These are phyloP conservation scores for Tyria jacobaeae DNA, from an alignment of 2,888 invertebrate genomes.

Conservation along the genomic window DNA sequence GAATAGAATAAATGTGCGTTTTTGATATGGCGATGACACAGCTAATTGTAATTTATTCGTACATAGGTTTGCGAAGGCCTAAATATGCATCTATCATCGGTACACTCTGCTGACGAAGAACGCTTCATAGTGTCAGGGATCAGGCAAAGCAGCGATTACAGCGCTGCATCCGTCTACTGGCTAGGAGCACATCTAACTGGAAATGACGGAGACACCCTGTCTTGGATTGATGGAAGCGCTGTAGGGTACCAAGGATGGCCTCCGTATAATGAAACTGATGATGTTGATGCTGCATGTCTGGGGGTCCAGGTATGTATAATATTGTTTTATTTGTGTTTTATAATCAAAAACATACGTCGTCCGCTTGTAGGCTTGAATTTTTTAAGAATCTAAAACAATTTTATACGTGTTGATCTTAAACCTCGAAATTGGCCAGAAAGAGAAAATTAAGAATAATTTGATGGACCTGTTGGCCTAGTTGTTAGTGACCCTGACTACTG, in stretches of 20 bases:
- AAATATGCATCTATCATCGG: constrained; percentile 90
- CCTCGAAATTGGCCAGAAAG: no score
- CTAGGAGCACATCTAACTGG: constrained; percentile 85
- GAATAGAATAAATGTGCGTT: no score
- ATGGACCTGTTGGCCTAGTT: no score
- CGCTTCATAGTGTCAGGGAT: constrained; percentile 90
- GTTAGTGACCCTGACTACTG: no score
- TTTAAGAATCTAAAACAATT: no score
- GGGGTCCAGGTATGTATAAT: constrained; percentile 78
- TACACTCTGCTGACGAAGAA: constrained; percentile 90
- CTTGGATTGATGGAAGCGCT: constrained; percentile 89
- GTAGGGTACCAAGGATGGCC: constrained; percentile 89
- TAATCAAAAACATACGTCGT: no score
- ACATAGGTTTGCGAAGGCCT: constrained; percentile 89
- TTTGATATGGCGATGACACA: no score
- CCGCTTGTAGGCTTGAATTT: no score
- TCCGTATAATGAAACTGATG: constrained; percentile 83
- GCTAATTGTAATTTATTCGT: no score
- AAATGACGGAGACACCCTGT: constrained; percentile 54
- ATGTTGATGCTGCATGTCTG: constrained; percentile 69
- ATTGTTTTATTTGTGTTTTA: no score
- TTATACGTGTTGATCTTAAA: no score
- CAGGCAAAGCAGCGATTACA: constrained; percentile 90
- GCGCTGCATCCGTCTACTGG: constrained; percentile 91
- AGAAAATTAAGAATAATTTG: no score